These are phyloP conservation scores for Numenius arquata DNA, from an alignment of 2,113 vertebrate genomes.

Conservation along the genomic window DNA sequence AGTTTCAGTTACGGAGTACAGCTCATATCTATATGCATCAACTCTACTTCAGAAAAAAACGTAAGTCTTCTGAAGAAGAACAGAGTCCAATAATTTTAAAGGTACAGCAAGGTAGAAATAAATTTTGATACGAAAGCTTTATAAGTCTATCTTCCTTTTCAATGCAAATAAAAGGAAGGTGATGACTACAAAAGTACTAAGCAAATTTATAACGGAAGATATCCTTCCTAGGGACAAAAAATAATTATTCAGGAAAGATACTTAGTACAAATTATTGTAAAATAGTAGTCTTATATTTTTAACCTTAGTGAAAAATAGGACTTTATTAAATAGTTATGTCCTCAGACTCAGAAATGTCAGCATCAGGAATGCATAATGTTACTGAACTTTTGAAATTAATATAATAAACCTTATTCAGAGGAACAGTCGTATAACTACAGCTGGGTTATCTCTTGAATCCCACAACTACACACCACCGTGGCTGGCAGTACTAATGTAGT, in stretches of 20 bases:
- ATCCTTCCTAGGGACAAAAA: background rate
- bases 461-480: background rate
- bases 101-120: background rate
- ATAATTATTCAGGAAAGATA: background rate
- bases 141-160: background rate
- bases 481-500: background rate
- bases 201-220: background rate
- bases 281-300: background rate
- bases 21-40: background rate
- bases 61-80: background rate
- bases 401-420: background rate
- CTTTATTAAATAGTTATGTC: background rate
- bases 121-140: background rate
- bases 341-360: background rate
- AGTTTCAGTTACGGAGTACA: background rate
- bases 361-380: background rate
- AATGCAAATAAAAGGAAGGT: background rate
- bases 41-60: background rate
- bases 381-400: background rate
- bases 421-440: background rate
- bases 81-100: background rate
- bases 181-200: background rate
- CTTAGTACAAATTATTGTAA: background rate
- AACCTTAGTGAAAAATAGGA: background rate
- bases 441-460: background rate